Evolutionary conservation across 2,797 vertebrate species (phyloP), one percentile per base, ranked within the genome.

Genomic region (Pseudochromis fuscus): DNA sequence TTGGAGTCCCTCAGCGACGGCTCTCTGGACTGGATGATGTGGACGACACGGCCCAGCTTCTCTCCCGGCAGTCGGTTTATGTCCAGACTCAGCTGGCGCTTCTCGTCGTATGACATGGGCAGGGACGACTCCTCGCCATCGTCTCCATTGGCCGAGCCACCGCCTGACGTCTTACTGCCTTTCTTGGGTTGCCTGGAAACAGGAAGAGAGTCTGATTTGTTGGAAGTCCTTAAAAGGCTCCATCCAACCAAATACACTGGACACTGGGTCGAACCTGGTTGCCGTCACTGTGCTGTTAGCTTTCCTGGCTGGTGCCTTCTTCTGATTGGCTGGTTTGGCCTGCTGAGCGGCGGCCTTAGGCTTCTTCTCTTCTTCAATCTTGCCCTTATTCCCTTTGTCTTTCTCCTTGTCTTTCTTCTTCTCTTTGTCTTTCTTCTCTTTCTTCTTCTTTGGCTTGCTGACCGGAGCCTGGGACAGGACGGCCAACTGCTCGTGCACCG

Each of bases 361-460:
- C 75, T 96, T 97, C 88, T 95, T 98, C 53, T 98, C 96, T 7
- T 98, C 97, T 76, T 98, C 97, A 0, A 86, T 58, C 90, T 91
- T 92, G 57, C 72, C 78, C 87, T 95, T 95, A 82, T 93, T 94
- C 33, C 92, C 92, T 79, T 94, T 94, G 25, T 96, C 95, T 51
- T 94, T 95, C 4, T 96, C 95, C 48, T 96, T 96, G 0, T 95
- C 93, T 58, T 94, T 96, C 78, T 97, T 95, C 88, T 96, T 98
- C 61, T 98, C 96, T 79, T 97, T 98, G 67, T 98, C 96, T 73
- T 97, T 97, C 91, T 96, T 98, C 89, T 98, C 97, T 63, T 97
- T 98, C 90, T 98, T 99, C 91, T 98, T 98, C 96, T 99, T 99
- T 94, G 97, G 97, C 94, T 99, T 99, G 92, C 96, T 98, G 89